Percentiles rank a stretch among this genome's conserved stretches.
Evolutionary conservation across 1,140 invertebrate genomes (phyloP).

Genomic region (Trachymyrmex septentrionalis): DNA sequence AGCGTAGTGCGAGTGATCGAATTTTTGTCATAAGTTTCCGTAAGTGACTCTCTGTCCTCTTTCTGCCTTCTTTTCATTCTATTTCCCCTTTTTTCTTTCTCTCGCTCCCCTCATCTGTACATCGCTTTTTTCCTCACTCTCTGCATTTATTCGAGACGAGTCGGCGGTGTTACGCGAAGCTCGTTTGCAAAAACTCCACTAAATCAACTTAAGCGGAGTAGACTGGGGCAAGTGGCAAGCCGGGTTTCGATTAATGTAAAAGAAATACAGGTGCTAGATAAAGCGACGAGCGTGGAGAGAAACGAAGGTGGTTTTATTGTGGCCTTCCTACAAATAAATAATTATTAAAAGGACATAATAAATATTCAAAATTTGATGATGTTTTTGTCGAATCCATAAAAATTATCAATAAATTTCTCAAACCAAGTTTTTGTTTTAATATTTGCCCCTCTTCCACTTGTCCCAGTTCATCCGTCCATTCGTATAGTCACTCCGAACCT

Average conservation of each 20-base stretch:
- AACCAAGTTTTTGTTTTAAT: background rate
- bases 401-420: constrained; percentile 27
- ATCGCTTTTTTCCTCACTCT: background rate
- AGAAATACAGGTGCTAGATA: background rate
- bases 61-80: background rate
- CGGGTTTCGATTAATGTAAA: background rate
- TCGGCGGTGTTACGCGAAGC: background rate
- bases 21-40: background rate
- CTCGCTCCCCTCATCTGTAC: background rate
- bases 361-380: background rate
- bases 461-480: constrained; percentile 8
- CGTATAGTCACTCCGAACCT: background rate
- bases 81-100: background rate
- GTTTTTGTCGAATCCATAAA: background rate
- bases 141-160: constrained; percentile 33
- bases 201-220: constrained; percentile 19
- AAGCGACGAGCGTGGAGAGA: background rate
- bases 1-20: too few species aligned
- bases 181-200: constrained; percentile 28
- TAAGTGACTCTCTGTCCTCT: background rate
- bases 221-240: constrained; percentile 13
- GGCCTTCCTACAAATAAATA: background rate
- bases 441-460: constrained; percentile 1
- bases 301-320: background rate
- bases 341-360: background rate